Evolutionary conservation across 2,888 invertebrate species (phyloP).

Genomic region (Dolomedes plantarius): DNA sequence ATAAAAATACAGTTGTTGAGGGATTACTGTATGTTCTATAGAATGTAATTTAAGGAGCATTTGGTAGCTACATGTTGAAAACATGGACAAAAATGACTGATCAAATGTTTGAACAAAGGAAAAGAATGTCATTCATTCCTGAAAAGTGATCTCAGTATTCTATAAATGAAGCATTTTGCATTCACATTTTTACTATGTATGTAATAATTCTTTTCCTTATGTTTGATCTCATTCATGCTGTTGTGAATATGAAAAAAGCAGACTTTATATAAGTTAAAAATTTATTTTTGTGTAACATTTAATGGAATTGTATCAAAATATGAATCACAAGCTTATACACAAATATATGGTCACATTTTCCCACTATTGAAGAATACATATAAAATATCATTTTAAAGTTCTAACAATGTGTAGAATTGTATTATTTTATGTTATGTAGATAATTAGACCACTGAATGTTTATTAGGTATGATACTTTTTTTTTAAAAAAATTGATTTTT

Average conservation of each 20-base stretch:
- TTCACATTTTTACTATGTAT: too few relatives aligned
- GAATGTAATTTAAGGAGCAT: not conserved
- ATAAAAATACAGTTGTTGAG: too few relatives aligned
- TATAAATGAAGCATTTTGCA: too few relatives aligned
- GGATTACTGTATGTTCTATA: too few relatives aligned
- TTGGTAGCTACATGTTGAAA: not conserved
- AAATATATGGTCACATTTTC: not conserved
- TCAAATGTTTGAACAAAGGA: conserved; percentile 7
- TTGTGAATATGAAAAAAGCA: not conserved
- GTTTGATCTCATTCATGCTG: not conserved
- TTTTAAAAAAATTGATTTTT: too few relatives aligned
- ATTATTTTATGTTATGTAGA: too few relatives aligned
- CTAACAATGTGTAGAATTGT: too few relatives aligned
- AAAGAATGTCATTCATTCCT: not conserved
- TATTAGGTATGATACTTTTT: too few relatives aligned
- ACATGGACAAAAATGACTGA: not conserved
- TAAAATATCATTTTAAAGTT: too few relatives aligned
- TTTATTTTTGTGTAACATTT: not conserved
- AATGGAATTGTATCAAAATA: not conserved
- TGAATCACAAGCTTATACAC: not conserved
- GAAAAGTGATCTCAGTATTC: not conserved
- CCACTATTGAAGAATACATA: not conserved
- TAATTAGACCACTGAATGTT: too few relatives aligned
- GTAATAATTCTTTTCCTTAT: too few relatives aligned
- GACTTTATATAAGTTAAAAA: not conserved